Evolutionary conservation across 2,797 vertebrate genomes (phyloP), one percentile per base, ranked within the genome.

Genomic region (Poliocrania exsul): DNA sequence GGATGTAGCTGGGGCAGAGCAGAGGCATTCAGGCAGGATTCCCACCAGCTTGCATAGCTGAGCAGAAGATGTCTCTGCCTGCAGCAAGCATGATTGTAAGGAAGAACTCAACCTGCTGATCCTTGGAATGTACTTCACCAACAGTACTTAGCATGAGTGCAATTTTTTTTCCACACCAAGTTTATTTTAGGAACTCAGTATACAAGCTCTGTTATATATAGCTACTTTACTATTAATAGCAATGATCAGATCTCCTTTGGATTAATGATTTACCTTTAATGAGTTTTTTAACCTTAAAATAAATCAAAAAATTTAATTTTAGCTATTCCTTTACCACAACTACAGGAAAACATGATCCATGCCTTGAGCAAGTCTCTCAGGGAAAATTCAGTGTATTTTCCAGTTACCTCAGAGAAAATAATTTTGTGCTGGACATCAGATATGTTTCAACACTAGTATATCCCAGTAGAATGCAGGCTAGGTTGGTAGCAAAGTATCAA

Each of bases 181-280:
- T 65, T 83, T 93, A 92, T 95, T 95, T 96, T 93, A 74, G 80
- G 80, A 92, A 83, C 75, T 64, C 25, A 17, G 28, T 67, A 56
- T 58, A 74, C n/a, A 92, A 95, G 96, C 82, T 93, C 23, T 75
- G 29, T 65, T 86, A 31, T 11, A 62, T 62, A 94, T 95, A 91
- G 73, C 64, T 75, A n/a, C 82, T 87, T 93, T 84, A 31, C 94
- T 97, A 96, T 94, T 89, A 93, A 96, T 95, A 96, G 95, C 66
- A 94, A 88, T 3, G 1, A 70, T 56, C 28, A 72, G 79, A 86
- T 53, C 28, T 64, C 62, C 33, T 58, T 47, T 60, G 75, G 78
- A 25, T 96, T 95, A 97, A 95, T 92, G 7, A 95, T 96, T 96
- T 90, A 96, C 91, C 71, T 73, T 24, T 81, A 80, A 97, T 91